A percentile compares a stretch with the other conserved stretches of the same genome.
phyloP scores from a whole-genome alignment of 2,113 vertebrate genomes.

The Prinia subflava region DNA sequence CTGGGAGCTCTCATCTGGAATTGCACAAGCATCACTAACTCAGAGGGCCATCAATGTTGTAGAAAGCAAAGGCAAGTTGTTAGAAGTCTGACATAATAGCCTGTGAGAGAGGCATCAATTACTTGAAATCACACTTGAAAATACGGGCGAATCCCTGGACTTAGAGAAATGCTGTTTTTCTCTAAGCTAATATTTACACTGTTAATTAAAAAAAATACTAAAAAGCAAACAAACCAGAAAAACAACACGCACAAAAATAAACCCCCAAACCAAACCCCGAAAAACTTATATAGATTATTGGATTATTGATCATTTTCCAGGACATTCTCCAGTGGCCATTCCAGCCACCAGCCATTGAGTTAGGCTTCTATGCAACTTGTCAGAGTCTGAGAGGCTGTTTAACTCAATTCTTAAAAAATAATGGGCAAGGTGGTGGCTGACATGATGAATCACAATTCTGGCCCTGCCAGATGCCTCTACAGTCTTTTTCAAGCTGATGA shows the following conservation, averaged over 20 bases:
- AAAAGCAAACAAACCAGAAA: not conserved
- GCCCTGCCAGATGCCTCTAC: not conserved
- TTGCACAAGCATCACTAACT: constrained; percentile 66
- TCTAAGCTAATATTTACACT: not conserved
- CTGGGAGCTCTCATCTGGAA: constrained; percentile 55
- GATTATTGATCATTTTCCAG: not conserved
- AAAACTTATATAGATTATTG: not conserved
- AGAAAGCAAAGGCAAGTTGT: constrained; percentile 28
- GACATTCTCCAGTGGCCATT: not conserved
- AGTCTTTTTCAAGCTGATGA: not conserved
- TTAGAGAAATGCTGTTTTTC: not conserved
- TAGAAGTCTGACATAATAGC: not conserved
- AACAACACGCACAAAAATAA: not conserved
- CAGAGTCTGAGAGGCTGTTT: not conserved
- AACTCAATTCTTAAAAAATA: not conserved
- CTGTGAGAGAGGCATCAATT: not conserved
- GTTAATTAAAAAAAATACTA: not conserved
- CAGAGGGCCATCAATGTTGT: constrained; percentile 43
- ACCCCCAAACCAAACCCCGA: not conserved
- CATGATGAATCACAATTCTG: not conserved
- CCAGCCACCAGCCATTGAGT: not conserved
- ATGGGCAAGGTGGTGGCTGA: not conserved
- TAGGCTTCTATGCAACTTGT: not conserved
- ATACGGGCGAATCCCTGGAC: not conserved
- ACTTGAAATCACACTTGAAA: not conserved